Percentiles rank a stretch among this genome's conserved stretches.
Evolutionary conservation across 2,113 vertebrate genomes (phyloP).

Genomic region (Crotophaga sulcirostris): DNA sequence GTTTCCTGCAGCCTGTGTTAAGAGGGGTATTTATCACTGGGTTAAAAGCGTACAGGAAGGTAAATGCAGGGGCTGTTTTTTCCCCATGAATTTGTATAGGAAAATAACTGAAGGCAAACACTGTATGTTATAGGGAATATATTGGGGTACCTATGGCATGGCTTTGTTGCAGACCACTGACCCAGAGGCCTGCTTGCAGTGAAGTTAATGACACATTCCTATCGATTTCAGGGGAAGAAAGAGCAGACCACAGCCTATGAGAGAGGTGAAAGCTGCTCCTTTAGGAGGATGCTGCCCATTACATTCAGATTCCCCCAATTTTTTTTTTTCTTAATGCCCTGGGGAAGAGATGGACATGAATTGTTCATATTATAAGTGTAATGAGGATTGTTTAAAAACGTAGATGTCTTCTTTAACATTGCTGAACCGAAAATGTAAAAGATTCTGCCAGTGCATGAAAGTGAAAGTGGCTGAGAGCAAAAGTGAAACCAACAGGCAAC

Average conservation of each 20-base stretch:
- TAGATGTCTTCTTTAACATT: neutral
- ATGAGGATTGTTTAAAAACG: constrained; percentile 7
- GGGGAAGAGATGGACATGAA: neutral
- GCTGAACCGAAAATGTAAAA: neutral
- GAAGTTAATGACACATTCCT: neutral
- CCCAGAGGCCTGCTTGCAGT: neutral
- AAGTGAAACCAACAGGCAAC: constrained; percentile 53
- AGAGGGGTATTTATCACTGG: neutral
- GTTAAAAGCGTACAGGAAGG: constrained; percentile 13
- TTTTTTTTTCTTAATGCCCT: neutral
- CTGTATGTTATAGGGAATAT: neutral
- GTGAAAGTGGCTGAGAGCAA: constrained; percentile 58
- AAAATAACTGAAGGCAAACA: constrained; percentile 17
- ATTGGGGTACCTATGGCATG: neutral
- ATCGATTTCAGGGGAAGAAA: neutral
- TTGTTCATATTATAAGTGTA: neutral
- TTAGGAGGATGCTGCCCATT: neutral
- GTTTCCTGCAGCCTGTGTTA: neutral
- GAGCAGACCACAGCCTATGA: neutral
- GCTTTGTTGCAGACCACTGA: neutral
- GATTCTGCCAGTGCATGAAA: constrained; percentile 12
- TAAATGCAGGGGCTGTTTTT: neutral
- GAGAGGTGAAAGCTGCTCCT: constrained; percentile 6
- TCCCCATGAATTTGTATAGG: constrained; percentile 9
- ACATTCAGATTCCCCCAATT: neutral